A percentile compares a stretch with the other conserved stretches of the same genome.
These are phyloP conservation scores for Mya arenaria DNA, from an alignment of 1,140 invertebrate genomes.

Conservation along the genomic window DNA sequence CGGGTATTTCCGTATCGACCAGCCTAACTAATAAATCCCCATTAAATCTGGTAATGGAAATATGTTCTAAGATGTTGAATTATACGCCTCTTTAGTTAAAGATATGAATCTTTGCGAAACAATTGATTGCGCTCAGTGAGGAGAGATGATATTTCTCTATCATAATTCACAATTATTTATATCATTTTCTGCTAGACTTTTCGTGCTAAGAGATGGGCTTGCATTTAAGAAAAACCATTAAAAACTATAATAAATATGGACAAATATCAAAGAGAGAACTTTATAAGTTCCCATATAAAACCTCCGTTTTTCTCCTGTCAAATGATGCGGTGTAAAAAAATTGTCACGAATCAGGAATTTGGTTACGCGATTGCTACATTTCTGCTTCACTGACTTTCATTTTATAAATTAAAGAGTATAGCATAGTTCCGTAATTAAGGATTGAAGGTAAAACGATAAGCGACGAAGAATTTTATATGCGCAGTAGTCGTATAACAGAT, in stretches of 20 bases:
- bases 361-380: conserved; percentile 24
- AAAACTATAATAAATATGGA: conserved; percentile 44
- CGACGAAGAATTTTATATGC: conserved; percentile 24
- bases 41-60: conserved; percentile 48
- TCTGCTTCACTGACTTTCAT: conserved; percentile 10
- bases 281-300: conserved; percentile 21
- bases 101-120: conserved; percentile 42
- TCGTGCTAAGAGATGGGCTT: conserved; percentile 5
- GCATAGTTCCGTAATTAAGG: conserved; percentile 45
- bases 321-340: not conserved
- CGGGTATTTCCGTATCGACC: conserved; percentile 18
- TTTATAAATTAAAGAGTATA: conserved; percentile 40
- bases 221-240: conserved; percentile 26
- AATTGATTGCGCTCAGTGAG: conserved; percentile 8
- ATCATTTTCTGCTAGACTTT: conserved; percentile 30
- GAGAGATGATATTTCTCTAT: conserved; percentile 23
- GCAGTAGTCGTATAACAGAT: not conserved
- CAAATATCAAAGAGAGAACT: conserved; percentile 32
- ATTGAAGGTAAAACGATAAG: conserved; percentile 32
- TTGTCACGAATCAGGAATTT: not conserved
- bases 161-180: conserved; percentile 40
- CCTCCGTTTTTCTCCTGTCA: not conserved
- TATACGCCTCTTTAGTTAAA: not conserved
- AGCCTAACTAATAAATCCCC: conserved; percentile 38
- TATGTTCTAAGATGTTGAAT: conserved; percentile 1